These are phyloP conservation scores for Sebastes steindachneri DNA, from an alignment of 2,797 vertebrate genomes.

Conservation along the genomic window DNA sequence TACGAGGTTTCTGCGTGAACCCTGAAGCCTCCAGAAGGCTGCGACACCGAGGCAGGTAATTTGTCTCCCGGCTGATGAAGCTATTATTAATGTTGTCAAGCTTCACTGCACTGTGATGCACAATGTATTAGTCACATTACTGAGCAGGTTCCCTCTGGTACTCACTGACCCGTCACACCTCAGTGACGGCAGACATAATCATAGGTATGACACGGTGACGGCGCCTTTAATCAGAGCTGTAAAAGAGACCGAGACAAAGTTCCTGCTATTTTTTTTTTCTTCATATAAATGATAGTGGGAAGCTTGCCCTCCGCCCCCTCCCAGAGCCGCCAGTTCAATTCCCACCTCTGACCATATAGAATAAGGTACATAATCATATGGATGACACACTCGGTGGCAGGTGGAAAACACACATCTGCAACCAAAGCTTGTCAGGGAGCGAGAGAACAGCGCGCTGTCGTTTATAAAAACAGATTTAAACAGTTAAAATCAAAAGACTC, in stretches of 20 bases:
- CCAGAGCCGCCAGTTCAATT: slow-evolving; percentile 48
- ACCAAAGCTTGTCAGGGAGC: background rate
- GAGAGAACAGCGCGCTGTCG: no score
- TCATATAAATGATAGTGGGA: slow-evolving; percentile 37
- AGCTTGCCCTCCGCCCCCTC: slow-evolving; percentile 20
- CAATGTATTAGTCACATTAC: slow-evolving; percentile 55
- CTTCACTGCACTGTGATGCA: slow-evolving; percentile 34
- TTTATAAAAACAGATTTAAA: background rate
- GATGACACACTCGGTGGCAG: slow-evolving; percentile 33
- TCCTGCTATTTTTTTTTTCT: background rate
- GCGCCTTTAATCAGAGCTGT: slow-evolving; percentile 67
- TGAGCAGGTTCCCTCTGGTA: slow-evolving; percentile 41
- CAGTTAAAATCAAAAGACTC: background rate
- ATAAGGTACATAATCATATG: slow-evolving; percentile 37
- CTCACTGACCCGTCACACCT: slow-evolving; percentile 51
- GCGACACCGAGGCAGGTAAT: slow-evolving; percentile 15
- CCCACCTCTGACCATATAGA: slow-evolving; percentile 55
- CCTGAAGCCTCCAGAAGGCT: background rate
- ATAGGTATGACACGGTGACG: slow-evolving; percentile 59
- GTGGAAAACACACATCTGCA: slow-evolving; percentile 24
- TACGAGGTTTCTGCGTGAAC: background rate
- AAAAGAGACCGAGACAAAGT: slow-evolving; percentile 43
- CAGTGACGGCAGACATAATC: slow-evolving; percentile 61
- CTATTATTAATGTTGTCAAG: slow-evolving; percentile 70
- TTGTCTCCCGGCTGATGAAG: slow-evolving; percentile 27